Evolutionary conservation across 30 jellyfish, hydroid and myxozoan genomes (phyloP), one percentile per base, ranked within the genome.

Genomic region (Aurelia sp.): DNA sequence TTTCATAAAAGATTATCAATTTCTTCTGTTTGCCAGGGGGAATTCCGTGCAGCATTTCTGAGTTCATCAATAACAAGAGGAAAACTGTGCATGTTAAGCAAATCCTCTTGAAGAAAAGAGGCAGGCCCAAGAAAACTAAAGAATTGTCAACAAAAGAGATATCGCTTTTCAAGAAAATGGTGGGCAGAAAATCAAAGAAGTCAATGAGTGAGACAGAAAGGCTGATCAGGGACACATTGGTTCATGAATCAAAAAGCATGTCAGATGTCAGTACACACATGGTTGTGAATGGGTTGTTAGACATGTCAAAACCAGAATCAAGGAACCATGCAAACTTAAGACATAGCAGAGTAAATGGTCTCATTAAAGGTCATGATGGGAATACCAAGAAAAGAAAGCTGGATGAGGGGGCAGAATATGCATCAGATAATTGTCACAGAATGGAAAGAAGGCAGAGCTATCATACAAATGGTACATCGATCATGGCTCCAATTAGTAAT

Each of bases 211-310:
- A 94, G 85, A 74, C 97, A 16, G 99, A 94, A 58, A 88, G 58
- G 60, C 87, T 94, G 0, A 76, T 94, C 52, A 83, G 99, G 21
- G 99, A 89, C 50, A 94, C 99, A 2, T 44, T 94, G 67, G 30
- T 89, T 16, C 99, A 94, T 44, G 99, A 94, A 74, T 94, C 99
- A 20, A 94, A 94, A 64, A 86, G 96, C 4, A 94, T 94, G 96
- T 70, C 71, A 51, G 93, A 90, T 7, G 69, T 35, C 9, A 58
- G 81, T 20, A 53, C 92, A 16, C 63, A 82, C 35, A 50, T 76
- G 24, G 84, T 88, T 30, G 91, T 93, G 4, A 93, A 93, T 82
- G 98, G 92, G 13, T 50, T 93, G 62, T 35, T 88, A 2, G 79
- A 68, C 65, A 65, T 60, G 44, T 19, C 83, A 53, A 72, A 88